These are phyloP conservation scores for Diadumene lineata DNA, from an alignment of 92 coral and sea anemone genomes.

Conservation along the genomic window DNA sequence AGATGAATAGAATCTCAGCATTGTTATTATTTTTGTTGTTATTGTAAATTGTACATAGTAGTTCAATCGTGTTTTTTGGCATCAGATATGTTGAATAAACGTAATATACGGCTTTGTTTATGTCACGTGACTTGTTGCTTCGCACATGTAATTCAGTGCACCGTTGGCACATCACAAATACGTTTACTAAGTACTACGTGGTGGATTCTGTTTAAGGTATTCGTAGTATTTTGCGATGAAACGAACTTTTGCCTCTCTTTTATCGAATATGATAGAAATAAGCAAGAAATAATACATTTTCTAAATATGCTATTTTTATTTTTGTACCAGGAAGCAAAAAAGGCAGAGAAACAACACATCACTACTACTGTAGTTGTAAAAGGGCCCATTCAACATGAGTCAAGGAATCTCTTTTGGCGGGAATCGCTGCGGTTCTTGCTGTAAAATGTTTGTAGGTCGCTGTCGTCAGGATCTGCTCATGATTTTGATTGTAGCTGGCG, in stretches of 20 bases:
- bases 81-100: no score
- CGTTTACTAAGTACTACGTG: background rate
- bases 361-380: background rate
- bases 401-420: slow-evolving; percentile 36
- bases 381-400: background rate
- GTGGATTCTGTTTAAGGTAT: background rate
- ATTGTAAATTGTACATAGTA: no score
- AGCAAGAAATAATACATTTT: background rate
- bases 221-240: background rate
- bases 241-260: background rate
- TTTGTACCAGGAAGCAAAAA: background rate
- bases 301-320: no score
- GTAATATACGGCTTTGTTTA: background rate
- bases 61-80: no score
- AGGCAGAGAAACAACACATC: background rate
- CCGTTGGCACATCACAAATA: no score
- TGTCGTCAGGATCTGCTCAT: slow-evolving; percentile 66
- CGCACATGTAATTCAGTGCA: background rate
- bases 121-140: background rate
- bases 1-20: no score
- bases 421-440: slow-evolving; percentile 46
- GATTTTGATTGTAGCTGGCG: slow-evolving; percentile 73
- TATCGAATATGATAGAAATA: background rate
- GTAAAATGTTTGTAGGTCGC: slow-evolving; percentile 34
- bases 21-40: background rate